A percentile compares a stretch with the other conserved stretches of the same genome.
These are phyloP conservation scores for Australoheros facetus DNA, from an alignment of 2,797 vertebrate species.

Conservation along the genomic window DNA sequence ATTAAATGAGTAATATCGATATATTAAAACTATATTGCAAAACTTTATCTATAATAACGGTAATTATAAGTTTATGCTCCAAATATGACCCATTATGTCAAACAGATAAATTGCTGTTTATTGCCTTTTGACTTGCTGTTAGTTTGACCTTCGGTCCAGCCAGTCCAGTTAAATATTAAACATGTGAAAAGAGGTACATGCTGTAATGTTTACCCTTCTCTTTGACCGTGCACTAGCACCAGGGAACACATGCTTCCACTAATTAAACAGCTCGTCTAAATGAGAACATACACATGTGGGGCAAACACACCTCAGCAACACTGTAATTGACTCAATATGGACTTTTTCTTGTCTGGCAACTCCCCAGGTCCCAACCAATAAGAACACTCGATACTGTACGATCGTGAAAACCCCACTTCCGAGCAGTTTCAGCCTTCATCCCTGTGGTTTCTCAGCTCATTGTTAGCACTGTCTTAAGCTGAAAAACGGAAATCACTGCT, in stretches of 20 bases:
- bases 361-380: slow-evolving; percentile 58
- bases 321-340: slow-evolving; percentile 63
- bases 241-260: slow-evolving; percentile 32
- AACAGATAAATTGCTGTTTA: slow-evolving; percentile 1
- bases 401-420: slow-evolving; percentile 60
- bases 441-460: slow-evolving; percentile 69
- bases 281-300: slow-evolving; percentile 10
- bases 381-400: slow-evolving; percentile 49
- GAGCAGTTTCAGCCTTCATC: slow-evolving; percentile 43
- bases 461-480: slow-evolving; percentile 51
- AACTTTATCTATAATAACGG: not conserved
- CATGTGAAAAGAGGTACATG: slow-evolving; percentile 8
- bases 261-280: slow-evolving; percentile 52
- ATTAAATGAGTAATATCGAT: not conserved
- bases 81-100: not conserved
- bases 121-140: slow-evolving; percentile 3
- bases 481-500: slow-evolving; percentile 57
- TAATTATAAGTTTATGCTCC: not conserved
- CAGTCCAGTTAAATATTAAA: slow-evolving; percentile 49
- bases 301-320: slow-evolving; percentile 30
- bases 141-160: not conserved
- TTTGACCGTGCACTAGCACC: slow-evolving; percentile 6
- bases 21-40: not conserved
- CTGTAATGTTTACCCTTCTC: slow-evolving; percentile 30
- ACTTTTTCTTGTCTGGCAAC: slow-evolving; percentile 49